Base-by-base conservation (phyloP, 2,888 invertebrate species). In the Zhengitettix transpicula region DNA sequence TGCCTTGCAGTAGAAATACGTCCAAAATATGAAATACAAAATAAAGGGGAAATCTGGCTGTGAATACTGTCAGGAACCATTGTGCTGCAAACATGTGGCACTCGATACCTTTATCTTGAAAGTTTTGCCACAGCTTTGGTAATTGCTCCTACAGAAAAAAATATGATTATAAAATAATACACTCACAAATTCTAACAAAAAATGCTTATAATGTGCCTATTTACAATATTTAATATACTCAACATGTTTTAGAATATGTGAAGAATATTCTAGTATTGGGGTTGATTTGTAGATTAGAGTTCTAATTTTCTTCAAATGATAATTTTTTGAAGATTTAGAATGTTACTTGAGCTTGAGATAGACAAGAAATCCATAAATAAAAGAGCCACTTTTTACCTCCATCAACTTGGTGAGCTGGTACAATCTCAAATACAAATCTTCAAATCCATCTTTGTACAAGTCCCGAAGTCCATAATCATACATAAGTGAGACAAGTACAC, bases 61-160 rank as follows among this genome's bases (percentile, higher is more conserved):
- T 99, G 77, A 95, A 99, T n/a, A 99, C 80, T 0, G 99, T 99
- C 58, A 99, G 83, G 78, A 99, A 98, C 99, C 99, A 99, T 75
- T 99, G 99, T 9, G 94, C 95, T 28, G 98, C 98, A 73, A 93
- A 99, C 97, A 97, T 98, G 76, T 99, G 98, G 41, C 93, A 89
- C 74, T 99, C 98, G 56, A 99, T 86, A 57, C 86, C 85, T 79
- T 85, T 81, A 75, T 85, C 85, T 67, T 79, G 80, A 74, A 92
- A 91, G 71, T 93, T 92, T 61, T 84, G 84, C 69, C 86, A 85
- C 60, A 93, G 73, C 63, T 89, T 87, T 1, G 84, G 83, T 64
- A 92, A 72, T 74, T 91, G 90, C 74, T 94, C 90, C 82, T 86
- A 71, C 17, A 58, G 52, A 28, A 17, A 40, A 54, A 47, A 47